Percentiles rank a stretch among this genome's conserved stretches.
Conservation (phyloP, 2,113 vertebrate genomes). For the Cephalopholis sonnerati region DNA sequence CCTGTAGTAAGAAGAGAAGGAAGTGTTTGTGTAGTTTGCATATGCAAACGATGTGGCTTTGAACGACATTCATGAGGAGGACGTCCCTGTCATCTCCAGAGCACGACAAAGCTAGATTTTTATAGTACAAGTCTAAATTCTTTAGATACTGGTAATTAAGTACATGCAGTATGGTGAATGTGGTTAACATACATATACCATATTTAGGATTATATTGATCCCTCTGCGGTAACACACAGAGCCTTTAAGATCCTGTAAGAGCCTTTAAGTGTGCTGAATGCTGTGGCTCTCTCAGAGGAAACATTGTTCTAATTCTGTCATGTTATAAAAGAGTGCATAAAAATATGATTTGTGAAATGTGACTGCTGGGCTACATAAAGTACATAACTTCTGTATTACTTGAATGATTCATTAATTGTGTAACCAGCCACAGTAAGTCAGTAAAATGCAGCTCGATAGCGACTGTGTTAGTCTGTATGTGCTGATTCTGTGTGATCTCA, state of each 20-base stretch:
- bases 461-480: no score
- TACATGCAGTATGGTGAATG: background rate
- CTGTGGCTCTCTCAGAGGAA: background rate
- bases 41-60: slow-evolving; percentile 9
- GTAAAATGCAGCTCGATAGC: no score
- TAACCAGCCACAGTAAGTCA: background rate
- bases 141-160: background rate
- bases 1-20: background rate
- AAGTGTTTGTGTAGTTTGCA: background rate
- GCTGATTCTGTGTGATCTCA: no score
- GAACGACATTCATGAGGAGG: background rate
- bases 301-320: background rate
- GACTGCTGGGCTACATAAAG: background rate
- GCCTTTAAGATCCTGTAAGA: background rate
- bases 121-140: background rate
- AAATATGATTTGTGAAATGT: background rate
- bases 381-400: background rate
- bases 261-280: background rate
- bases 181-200: background rate
- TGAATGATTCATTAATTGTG: background rate
- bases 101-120: background rate
- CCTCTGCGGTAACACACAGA: background rate
- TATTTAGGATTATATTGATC: background rate
- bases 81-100: background rate
- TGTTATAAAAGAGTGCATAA: background rate